Evolutionary conservation across 1,140 invertebrate genomes (phyloP).

Genomic region (Drosophila sulfurigaster): DNA sequence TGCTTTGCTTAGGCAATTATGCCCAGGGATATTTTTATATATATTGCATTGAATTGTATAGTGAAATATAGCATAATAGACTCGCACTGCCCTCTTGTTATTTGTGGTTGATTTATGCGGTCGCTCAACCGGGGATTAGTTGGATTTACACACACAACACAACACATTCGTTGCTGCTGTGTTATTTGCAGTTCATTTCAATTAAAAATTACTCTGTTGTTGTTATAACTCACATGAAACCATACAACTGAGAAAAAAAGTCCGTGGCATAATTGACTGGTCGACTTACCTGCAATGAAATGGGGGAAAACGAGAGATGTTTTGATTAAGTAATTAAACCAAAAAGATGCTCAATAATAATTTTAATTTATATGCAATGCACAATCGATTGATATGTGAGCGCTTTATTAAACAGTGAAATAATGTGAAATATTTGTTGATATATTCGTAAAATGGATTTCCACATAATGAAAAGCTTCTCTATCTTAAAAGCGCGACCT

Average conservation of each 20-base stretch:
- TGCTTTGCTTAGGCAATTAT: conserved; percentile 55
- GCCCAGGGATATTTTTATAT: conserved; percentile 57
- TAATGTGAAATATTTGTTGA: neutral
- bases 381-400: neutral
- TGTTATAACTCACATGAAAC: conserved; percentile 22
- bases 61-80: conserved; percentile 21
- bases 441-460: neutral
- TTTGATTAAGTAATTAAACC: conserved; percentile 47
- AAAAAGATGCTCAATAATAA: neutral
- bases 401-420: neutral
- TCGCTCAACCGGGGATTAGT: conserved; percentile 77
- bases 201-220: conserved; percentile 56
- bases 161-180: conserved; percentile 43
- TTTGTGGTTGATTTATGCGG: conserved; percentile 79
- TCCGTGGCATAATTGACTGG: conserved; percentile 47
- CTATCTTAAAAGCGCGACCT: conserved; percentile 9
- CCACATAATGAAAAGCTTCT: neutral
- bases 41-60: conserved; percentile 13
- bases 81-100: conserved; percentile 44
- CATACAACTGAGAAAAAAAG: conserved; percentile 5
- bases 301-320: conserved; percentile 27
- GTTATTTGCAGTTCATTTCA: conserved; percentile 69
- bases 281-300: conserved; percentile 69
- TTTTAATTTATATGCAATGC: neutral
- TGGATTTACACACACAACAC: conserved; percentile 50